Percentiles rank a stretch among this genome's conserved stretches.
Conservation (phyloP, 2,888 invertebrate species). For the Drosophila basisetae region DNA sequence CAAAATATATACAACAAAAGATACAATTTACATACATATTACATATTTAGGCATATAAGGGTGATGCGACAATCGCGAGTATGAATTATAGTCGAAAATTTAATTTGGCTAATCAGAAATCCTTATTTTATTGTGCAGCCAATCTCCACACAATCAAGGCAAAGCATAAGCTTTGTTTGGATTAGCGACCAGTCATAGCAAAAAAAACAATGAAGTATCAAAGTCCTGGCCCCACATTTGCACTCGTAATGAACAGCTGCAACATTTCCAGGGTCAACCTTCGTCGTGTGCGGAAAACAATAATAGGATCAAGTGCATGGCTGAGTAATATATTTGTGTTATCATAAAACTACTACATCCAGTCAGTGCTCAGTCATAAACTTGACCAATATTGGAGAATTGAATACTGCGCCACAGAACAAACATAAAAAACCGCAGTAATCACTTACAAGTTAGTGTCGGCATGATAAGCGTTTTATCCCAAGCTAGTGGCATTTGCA, state of each 20-base stretch:
- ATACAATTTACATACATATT: background rate
- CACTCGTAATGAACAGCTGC: slow-evolving; percentile 10
- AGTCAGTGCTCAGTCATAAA: slow-evolving; percentile 35
- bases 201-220: background rate
- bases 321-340: slow-evolving; percentile 27
- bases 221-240: background rate
- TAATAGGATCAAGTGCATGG: slow-evolving; percentile 37
- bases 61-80: background rate
- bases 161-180: background rate
- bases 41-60: background rate
- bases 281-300: slow-evolving; percentile 31
- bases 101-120: background rate
- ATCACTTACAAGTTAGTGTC: slow-evolving; percentile 13
- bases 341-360: slow-evolving; percentile 33
- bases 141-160: background rate
- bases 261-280: slow-evolving; percentile 27
- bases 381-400: slow-evolving; percentile 67
- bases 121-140: background rate
- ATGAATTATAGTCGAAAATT: background rate
- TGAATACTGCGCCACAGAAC: slow-evolving; percentile 10
- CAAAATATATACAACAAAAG: slow-evolving; percentile 11
- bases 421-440: slow-evolving; percentile 1
- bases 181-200: background rate
- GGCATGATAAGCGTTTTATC: slow-evolving; percentile 32
- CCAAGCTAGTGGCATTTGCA: slow-evolving; percentile 12